Base-by-base conservation (phyloP, 1,140 invertebrate genomes). In the Alviniconcha marisindica region DNA sequence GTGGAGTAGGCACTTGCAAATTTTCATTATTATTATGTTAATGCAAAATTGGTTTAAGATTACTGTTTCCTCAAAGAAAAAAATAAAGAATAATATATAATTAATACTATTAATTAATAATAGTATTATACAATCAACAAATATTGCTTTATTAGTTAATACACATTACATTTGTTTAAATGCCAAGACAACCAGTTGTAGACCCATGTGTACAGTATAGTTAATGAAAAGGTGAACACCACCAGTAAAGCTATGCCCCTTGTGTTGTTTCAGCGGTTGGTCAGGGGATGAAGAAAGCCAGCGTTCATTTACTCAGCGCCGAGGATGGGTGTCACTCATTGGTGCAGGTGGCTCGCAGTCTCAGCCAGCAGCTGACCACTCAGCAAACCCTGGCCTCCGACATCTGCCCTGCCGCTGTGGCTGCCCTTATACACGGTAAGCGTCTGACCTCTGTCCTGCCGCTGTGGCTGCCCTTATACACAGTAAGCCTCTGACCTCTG, bases 401-500 rank as follows among this genome's bases (percentile, higher is more conserved):
- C 84, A 90, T 91, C 38, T 71, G 76, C 48, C 84, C 87, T 60
- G 56, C 56, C 77, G 82, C 63, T 81, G 81, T 91, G 38, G 87
- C 89, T 77, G 82, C 63, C 21, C 80, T 87, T 77, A 85, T 90
- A 80, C 84, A 87, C 86, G 88, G 90, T 91, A 84, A 80, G 82
- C 24, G 1, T 85, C 87, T 36, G 89, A 91, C 84, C 89, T 91
- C 38, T 71, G 76, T 48, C 84, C 87, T 60, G 56, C 56, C 77
- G 82, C 63, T 81, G 81, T 91, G 38, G 87, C 89, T 77, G 82
- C 63, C 21, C 80, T 87, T 77, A 85, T 90, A 80, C 84, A 87
- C 86, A 87, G 90, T 91, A 84, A 80, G 82, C 24, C 0, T 85
- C 87, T 36, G 89, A 91, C 84, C 89, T 91, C 38, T 71, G 76